phyloP scores from a whole-genome alignment of 2,888 invertebrate genomes.

The Drosophila macrospina region DNA sequence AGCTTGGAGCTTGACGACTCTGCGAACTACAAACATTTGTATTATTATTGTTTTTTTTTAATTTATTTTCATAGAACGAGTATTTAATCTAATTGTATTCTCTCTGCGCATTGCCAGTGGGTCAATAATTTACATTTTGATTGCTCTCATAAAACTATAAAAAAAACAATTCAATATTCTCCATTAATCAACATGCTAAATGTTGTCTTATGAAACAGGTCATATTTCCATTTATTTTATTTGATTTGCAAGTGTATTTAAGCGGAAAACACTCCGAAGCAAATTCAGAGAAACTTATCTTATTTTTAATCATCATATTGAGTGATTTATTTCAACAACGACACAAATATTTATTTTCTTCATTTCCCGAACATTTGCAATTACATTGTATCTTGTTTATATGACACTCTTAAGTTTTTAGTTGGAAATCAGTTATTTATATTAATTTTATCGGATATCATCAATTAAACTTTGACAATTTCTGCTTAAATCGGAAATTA shows the following conservation, averaged over 20 bases:
- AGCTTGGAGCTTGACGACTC: slow-evolving; percentile 1
- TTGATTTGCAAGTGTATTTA: background rate
- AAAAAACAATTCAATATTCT: background rate
- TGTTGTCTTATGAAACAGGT: slow-evolving; percentile 1
- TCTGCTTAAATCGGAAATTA: no score
- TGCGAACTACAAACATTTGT: background rate
- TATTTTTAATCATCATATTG: background rate
- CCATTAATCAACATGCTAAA: slow-evolving; percentile 8
- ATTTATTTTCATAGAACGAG: background rate
- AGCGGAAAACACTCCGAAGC: background rate
- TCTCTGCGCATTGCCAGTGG: slow-evolving; percentile 1
- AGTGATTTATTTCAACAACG: background rate
- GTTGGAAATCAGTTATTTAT: background rate
- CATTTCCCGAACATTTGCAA: background rate
- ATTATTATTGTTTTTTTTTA: no score
- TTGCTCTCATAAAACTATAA: no score
- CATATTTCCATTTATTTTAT: slow-evolving; percentile 4
- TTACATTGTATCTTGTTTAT: background rate
- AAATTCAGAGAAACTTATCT: slow-evolving; percentile 5
- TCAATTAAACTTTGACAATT: no score
- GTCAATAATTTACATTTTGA: slow-evolving; percentile 4
- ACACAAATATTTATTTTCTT: background rate
- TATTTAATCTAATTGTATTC: background rate
- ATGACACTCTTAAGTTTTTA: background rate
- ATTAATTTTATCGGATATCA: no score